Evolutionary conservation across 2,797 vertebrate genomes (phyloP).

Genomic region (Microchirus variegatus): DNA sequence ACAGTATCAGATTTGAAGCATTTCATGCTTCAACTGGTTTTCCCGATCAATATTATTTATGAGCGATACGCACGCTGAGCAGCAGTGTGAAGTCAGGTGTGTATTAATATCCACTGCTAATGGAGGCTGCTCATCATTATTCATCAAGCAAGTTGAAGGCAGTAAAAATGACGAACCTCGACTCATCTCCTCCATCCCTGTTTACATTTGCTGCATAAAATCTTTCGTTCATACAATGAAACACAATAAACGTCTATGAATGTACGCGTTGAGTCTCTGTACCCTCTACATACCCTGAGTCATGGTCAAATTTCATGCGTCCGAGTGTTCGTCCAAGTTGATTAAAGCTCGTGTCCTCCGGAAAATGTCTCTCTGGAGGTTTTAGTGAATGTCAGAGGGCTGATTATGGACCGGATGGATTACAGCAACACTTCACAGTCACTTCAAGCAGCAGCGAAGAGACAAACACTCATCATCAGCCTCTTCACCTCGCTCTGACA

Average conservation of each 20-base stretch:
- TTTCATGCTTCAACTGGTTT: not conserved
- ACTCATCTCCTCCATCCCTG: not conserved
- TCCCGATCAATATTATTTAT: slow-evolving; percentile 6
- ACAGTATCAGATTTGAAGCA: not conserved
- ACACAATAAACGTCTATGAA: too few relatives aligned
- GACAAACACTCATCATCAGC: slow-evolving; percentile 37
- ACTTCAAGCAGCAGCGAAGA: slow-evolving; percentile 20
- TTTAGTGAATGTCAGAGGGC: slow-evolving; percentile 33
- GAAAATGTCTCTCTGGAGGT: slow-evolving; percentile 14
- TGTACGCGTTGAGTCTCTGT: too few relatives aligned
- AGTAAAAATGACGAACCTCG: not conserved
- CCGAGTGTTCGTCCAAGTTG: not conserved
- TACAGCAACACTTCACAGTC: slow-evolving; percentile 32
- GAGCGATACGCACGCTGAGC: not conserved
- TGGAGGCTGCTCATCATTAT: slow-evolving; percentile 3
- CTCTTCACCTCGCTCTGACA: slow-evolving; percentile 30
- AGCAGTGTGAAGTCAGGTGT: not conserved
- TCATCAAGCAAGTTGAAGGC: slow-evolving; percentile 1
- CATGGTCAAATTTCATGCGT: too few relatives aligned
- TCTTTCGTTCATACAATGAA: not conserved
- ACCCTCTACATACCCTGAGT: too few relatives aligned
- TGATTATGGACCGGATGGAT: slow-evolving; percentile 39
- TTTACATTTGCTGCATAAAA: not conserved
- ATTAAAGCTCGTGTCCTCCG: slow-evolving; percentile 8
- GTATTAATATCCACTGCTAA: slow-evolving; percentile 1